Evolutionary conservation across 2,797 vertebrate species (phyloP).

Genomic region (Pangasius sanitwongsei): DNA sequence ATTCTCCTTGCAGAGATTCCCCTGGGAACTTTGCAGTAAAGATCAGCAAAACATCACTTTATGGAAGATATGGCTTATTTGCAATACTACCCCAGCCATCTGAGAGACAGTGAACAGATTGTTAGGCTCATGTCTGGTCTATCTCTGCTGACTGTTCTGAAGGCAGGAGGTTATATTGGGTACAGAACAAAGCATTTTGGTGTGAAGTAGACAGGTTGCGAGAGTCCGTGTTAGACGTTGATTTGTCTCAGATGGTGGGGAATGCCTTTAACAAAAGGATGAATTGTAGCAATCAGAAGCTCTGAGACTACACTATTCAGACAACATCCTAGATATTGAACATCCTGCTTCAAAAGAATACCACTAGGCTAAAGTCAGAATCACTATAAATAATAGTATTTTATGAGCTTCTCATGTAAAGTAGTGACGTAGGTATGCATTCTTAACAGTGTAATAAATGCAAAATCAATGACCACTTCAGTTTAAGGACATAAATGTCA

Average conservation of each 20-base stretch:
- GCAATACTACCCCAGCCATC: not conserved
- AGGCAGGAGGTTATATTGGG: not conserved
- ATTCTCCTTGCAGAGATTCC: not conserved
- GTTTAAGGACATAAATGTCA: not conserved
- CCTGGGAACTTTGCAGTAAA: not conserved
- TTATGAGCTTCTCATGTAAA: not conserved
- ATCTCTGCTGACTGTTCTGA: not conserved
- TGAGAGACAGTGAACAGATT: conserved; percentile 3
- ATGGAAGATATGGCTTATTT: not conserved
- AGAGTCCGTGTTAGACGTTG: not conserved
- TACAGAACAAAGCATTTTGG: conserved; percentile 20
- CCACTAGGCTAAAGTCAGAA: not conserved
- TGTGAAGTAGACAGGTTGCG: not conserved
- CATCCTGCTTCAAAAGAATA: conserved; percentile 5
- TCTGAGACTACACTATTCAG: not conserved
- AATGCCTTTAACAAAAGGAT: not conserved
- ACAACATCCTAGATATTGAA: not conserved
- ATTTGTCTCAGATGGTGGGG: conserved; percentile 5
- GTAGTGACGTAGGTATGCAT: not conserved
- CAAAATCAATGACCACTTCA: not conserved
- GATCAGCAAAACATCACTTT: conserved; percentile 11
- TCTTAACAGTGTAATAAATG: not conserved
- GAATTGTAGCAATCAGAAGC: conserved; percentile 1
- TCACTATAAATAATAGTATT: not conserved
- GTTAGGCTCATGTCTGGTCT: not conserved